Evolutionary conservation across 2,797 vertebrate genomes (phyloP), one percentile per base, ranked within the genome.

Genomic region (Rhinogobio ventralis): DNA sequence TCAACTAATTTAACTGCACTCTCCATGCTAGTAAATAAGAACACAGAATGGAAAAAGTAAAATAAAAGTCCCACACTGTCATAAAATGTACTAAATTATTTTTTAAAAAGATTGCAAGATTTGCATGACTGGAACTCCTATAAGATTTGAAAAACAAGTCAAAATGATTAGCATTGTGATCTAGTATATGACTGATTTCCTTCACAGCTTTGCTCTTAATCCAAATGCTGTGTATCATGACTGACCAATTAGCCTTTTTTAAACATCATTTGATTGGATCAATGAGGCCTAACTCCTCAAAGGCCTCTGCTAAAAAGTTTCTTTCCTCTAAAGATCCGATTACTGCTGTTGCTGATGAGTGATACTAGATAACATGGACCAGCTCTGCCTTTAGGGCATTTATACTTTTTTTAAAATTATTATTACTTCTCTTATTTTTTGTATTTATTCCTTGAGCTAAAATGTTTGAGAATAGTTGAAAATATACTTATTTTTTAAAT

Each of bases 231-330:
- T 88, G 88, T 88, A 89, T 60, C 39, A 39, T 92, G 91, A 94
- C 93, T 94, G 92, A 93, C 92, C 93, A 94, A 91, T 95, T 94
- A 95, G 91, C 90, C 88, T 42, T 42, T 30, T 45, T 30, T n/a
- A 45, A 66, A 57, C 36, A 51, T 66, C 69, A 30, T 75, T 86
- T 69, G 19, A 81, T 74, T 60, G 75, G 19, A 82, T 86, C 84
- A 81, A 60, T 89, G 71, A 85, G 68, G 75, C 30, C 51, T 23
- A 66, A 28, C 23, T 60, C 49, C 17, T 80, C 78, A 51, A 68
- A 68, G 25, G 28, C 28, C 49, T 36, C 10, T 55, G 36, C 45
- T 39, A 25, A 69, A 69, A 13, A 46, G 53, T 62, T 49, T 62
- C 68, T 45, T 62, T 62, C 1, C 69, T 81, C 64, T 82, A 57